Base-by-base conservation (phyloP, 2,888 invertebrate species). In the Pandemis heparana region DNA sequence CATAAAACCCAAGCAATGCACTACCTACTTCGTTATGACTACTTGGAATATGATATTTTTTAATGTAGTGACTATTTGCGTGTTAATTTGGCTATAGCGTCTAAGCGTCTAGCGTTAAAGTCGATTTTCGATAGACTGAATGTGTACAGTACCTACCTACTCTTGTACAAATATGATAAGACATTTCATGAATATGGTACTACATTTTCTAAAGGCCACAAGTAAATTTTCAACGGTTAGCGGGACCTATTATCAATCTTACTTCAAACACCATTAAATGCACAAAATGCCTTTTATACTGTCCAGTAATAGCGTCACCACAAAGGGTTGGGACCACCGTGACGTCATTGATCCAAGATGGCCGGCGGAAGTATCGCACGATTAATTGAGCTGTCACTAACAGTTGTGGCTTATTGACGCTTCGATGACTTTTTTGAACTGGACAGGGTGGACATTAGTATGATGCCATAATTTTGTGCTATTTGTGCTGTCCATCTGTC, bases 251-350 rank as follows among this genome's bases (percentile, higher is more conserved):
- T 65, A 51, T 51, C 38, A 38, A 51, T 67, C 53, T 60, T 5
- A 60, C 16, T 63, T 68, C 46, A 48, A 64, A 64, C 18, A 64
- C 68, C 53, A 67, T 63, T 68, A 32, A 32, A 32, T 59, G n/a
- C 32, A 10, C 65, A 59, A 56, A 53, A 66, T 62, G 67, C 56
- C 43, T 56, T 53, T 68, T 67, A 63, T 56, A 63, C 46, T 4
- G 16, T 51, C 59, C 64, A 59, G 69, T 69, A 69, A 64, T 73
- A 65, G 62, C 18, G 9, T 51, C 39, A 6, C 46, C 46, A 67
- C 62, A 70, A 75, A 73, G 75, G 74, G 70, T 72, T 72, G 41
- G 78, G 85, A 85, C 85, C 85, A 85, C 85, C 85, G 80, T 79
- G 82, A 80, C 80, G 78, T 81, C 79, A 77, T 75, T 74, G 68